Evolutionary conservation across 2,888 invertebrate genomes (phyloP), one percentile per base, ranked within the genome.

Genomic region (Yponomeuta plumbellus): DNA sequence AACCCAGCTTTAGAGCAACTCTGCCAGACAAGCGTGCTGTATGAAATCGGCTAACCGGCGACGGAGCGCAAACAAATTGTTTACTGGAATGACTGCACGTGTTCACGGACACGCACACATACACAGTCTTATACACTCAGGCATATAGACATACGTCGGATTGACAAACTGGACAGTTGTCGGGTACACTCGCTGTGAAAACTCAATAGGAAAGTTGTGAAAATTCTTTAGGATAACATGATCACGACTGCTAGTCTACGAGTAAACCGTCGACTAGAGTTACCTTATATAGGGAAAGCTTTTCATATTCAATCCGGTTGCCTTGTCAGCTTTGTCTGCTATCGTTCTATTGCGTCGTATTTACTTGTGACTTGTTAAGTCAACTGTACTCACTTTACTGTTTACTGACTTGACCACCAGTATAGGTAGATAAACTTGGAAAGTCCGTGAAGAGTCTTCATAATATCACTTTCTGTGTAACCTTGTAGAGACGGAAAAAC

Each of bases 21-120:
- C 2, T 52, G 17, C 44, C 44, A 52, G 44, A 52, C 44, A 34
- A 34, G 34, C 17, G 44, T 8, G 44, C 44, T 6, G 44, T 52
- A 17, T 52, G 44, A 52, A 52, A 52, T 52, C 17, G 10, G 44
- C 44, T 52, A 17, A 76, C 69, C 76, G 76, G 74, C 83, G 83
- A 82, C 82, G 83, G 84, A 81, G 63, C 77, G 75, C 64, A 64
- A 64, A 64, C 64, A 64, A 64, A 64, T 56, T 64, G 64, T 64
- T 64, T 64, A 56, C 56, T 52, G 64, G 64, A 64, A 64, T 23
- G 44, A 22, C 26, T 64, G 64, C 64, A 64, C 64, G 64, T 64
- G 64, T 44, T 64, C 64, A 21, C 44, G 21, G 44, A 20, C 22
- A 44, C 44, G 44, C 40, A 64, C 40, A 26, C 62, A 39, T 17